Base-by-base conservation (phyloP, 2,113 vertebrate species). In the Ciconia stormi region DNA sequence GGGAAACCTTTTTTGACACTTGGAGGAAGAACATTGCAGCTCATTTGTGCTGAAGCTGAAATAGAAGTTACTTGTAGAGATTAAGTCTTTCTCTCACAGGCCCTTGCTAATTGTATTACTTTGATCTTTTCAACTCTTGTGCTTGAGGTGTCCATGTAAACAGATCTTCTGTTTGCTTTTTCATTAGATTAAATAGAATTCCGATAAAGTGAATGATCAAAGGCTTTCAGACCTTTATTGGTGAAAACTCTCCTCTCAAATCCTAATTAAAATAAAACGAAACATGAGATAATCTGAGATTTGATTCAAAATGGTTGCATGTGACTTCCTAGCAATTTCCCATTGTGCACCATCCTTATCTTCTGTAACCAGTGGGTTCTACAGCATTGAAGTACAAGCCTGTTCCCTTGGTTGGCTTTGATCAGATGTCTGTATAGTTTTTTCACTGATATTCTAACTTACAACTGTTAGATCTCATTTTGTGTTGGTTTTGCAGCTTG, bases 161-260 rank as follows among this genome's bases (percentile, higher is more conserved):
- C 87, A 97, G 96, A 93, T 95, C 89, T 94, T 94, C 94, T 93
- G 90, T 90, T 96, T 93, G 92, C 96, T 58, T 93, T 95, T 91
- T 79, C 87, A 22, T 82, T 91, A 95, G 97, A 96, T 96, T 95
- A 94, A 96, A 96, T 96, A 97, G 94, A 97, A 87, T 93, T 96
- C 78, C 32, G 16, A 95, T 89, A 36, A 78, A 89, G 83, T 4
- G 46, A 95, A 94, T 6, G 83, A 94, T 95, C 87, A 95, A 97
- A 97, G 89, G 81, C 94, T 94, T 96, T 79, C 94, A 95, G 95
- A 85, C 84, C 93, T 92, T 97, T 94, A 79, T 79, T 96, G 94
- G 81, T 95, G 89, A 80, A 95, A 97, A 95, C 73, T 13, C 77
- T 89, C 42, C 81, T 79, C 92, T 95, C 83, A 82, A 94, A 91